Percentiles rank a stretch among this genome's conserved stretches.
phyloP scores from a whole-genome alignment of 2,113 vertebrate species.

The Podiceps cristatus region DNA sequence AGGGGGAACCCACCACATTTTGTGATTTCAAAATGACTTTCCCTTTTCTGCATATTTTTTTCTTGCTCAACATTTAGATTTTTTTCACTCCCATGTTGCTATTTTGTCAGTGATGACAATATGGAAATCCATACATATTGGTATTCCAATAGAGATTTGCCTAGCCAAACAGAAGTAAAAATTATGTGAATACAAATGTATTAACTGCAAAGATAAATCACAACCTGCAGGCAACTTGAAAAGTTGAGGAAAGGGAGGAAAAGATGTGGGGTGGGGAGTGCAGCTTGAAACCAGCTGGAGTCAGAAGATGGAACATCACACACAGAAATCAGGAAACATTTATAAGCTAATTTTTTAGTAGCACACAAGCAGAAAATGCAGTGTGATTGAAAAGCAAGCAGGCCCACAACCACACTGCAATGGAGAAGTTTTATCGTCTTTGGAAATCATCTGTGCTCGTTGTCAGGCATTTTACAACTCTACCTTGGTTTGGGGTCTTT shows the following conservation, averaged over 20 bases:
- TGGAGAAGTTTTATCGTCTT: constrained; percentile 37
- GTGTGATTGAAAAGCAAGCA: not conserved
- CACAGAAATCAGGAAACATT: constrained; percentile 13
- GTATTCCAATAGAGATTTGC: constrained; percentile 34
- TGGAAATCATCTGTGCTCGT: constrained; percentile 39
- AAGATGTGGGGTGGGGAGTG: not conserved
- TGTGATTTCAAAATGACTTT: not conserved
- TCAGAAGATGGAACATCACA: not conserved
- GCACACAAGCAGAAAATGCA: not conserved
- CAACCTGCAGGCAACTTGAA: not conserved
- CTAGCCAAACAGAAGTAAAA: constrained; percentile 22
- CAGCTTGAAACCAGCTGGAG: constrained; percentile 18
- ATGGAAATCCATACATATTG: constrained; percentile 40
- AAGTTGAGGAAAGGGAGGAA: not conserved
- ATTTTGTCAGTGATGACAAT: constrained; percentile 36
- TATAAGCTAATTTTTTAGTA: constrained; percentile 19
- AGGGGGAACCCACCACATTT: not conserved
- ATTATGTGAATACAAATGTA: constrained; percentile 35
- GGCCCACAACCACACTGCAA: not conserved
- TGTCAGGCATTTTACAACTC: constrained; percentile 58
- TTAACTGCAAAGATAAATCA: constrained; percentile 39
- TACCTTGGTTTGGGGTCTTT: constrained; percentile 56
- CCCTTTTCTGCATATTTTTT: not conserved
- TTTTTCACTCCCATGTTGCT: not conserved
- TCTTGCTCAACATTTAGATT: not conserved